Evolutionary conservation across 2,888 invertebrate species (phyloP), one percentile per base, ranked within the genome.

Genomic region (Parnassius smintheus): DNA sequence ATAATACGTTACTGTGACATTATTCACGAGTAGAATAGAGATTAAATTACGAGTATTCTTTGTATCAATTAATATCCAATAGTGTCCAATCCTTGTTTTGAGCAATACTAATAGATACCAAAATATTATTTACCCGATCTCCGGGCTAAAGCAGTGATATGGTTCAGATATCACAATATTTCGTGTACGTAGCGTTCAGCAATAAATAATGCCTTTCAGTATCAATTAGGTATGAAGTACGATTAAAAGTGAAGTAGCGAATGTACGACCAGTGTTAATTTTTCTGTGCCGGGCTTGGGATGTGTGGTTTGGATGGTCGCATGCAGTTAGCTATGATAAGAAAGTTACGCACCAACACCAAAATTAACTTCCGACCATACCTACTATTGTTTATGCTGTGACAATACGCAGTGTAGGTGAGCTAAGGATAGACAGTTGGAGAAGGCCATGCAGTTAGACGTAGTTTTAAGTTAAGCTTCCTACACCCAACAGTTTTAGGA

Each of bases 31-130:
- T 73, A 76, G 65, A 70, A 67, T 69, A 66, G 65, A 76, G 71
- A 72, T 72, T 75, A 78, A 73, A 73, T 73, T 73, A 73, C 48
- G 78, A 82, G 78, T 81, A 84, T 80, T 78, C 35, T 45, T 35
- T 55, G 76, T 71, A 74, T 76, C 75, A 78, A 76, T 78, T 75
- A 79, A 79, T 76, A 78, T 80, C 78, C 73, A 77, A 70, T 77
- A 82, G 76, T 76, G 82, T 81, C 80, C 78, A 79, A 75, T 75
- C 72, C 73, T 75, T 76, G 78, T 45, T 59, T 88, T 91, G 91
- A 91, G 91, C 91, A 90, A 89, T 88, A 85, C 83, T 77, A 82
- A 78, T 78, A 79, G 81, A 79, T 88, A 90, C 88, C 83, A 89
- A 91, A 89, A 62, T 62, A 62, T 55, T 87, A 87, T 87, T 81